Conservation (phyloP, 2,113 vertebrate species). For the Callaeas wilsoni region DNA sequence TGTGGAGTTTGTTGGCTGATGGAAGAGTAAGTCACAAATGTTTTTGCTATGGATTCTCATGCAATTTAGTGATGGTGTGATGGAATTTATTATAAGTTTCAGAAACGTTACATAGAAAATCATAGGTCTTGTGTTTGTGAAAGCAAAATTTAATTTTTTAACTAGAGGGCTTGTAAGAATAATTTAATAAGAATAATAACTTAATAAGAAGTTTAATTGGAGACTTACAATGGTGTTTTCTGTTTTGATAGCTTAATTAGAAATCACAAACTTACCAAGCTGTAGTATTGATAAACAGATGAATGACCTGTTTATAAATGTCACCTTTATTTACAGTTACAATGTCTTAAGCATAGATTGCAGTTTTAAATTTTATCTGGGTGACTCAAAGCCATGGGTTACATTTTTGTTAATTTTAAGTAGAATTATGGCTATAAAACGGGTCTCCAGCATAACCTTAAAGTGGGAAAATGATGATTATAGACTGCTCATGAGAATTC, state of each 20-base stretch:
- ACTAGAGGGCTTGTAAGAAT: background rate
- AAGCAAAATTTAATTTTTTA: background rate
- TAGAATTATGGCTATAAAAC: background rate
- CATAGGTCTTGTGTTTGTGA: background rate
- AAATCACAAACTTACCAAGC: background rate
- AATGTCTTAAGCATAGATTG: background rate
- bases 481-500: background rate
- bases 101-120: background rate
- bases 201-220: background rate
- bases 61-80: background rate
- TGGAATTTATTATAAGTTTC: background rate
- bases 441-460: background rate
- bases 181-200: too few relatives aligned
- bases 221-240: background rate
- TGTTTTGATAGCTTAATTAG: background rate
- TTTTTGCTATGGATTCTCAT: background rate
- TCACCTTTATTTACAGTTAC: rapidly evolving
- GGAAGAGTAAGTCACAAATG: background rate
- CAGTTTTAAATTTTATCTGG: background rate
- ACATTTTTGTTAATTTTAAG: background rate
- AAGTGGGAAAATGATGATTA: background rate
- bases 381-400: background rate
- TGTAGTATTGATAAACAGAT: background rate
- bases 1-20: background rate
- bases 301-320: background rate